Conservation (phyloP, 2,888 invertebrate genomes). For the Xestia xanthographa region DNA sequence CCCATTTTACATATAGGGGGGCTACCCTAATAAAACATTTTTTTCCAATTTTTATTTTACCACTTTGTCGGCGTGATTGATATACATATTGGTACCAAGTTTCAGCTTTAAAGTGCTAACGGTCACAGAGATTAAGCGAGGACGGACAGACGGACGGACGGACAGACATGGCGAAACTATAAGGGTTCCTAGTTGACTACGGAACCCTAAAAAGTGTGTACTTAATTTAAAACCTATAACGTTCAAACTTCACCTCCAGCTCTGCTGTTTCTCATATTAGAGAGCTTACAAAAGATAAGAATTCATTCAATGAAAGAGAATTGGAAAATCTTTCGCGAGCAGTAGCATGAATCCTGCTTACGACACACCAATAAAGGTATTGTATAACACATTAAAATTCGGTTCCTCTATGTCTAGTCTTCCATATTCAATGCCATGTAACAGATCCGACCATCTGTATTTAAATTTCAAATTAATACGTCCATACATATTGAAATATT, state of each 20-base stretch:
- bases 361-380: slow-evolving; percentile 36
- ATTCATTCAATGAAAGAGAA: neutral
- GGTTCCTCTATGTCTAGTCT: slow-evolving; percentile 73
- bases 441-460: slow-evolving; percentile 47
- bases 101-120: too few relatives aligned
- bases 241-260: neutral
- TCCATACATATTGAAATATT: slow-evolving; percentile 60
- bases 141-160: too few relatives aligned
- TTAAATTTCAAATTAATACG: slow-evolving; percentile 66
- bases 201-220: neutral
- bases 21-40: too few relatives aligned
- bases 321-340: neutral
- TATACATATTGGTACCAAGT: too few relatives aligned
- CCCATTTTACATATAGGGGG: too few relatives aligned
- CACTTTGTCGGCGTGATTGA: too few relatives aligned
- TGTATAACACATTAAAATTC: slow-evolving; percentile 61
- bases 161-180: too few relatives aligned
- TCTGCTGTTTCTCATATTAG: neutral
- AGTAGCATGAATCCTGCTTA: slow-evolving; percentile 12
- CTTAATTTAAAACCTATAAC: neutral
- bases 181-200: too few relatives aligned
- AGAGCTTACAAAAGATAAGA: neutral
- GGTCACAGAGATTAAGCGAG: too few relatives aligned
- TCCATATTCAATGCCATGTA: slow-evolving; percentile 58
- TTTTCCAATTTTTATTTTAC: too few relatives aligned